phyloP scores from a whole-genome alignment of 2,113 vertebrate genomes.

The Marcusenius ussheri region DNA sequence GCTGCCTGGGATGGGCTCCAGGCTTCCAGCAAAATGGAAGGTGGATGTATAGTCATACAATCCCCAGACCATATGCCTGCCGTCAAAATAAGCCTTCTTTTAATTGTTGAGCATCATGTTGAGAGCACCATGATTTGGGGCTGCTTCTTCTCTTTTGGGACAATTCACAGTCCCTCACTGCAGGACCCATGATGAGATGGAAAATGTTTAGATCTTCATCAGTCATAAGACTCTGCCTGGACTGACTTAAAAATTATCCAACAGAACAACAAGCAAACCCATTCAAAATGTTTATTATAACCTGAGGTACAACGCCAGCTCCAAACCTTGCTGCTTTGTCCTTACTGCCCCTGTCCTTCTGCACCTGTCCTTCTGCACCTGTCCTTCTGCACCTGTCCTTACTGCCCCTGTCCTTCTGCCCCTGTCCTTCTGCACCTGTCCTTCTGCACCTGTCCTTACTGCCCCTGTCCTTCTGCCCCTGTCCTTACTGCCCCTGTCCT shows the following conservation, averaged over 20 bases:
- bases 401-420: neutral
- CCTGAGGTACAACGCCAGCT: neutral
- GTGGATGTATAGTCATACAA: neutral
- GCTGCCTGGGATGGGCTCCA: neutral
- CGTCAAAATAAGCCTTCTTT: neutral
- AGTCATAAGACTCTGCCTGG: neutral
- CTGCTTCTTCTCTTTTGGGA: neutral
- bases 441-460: neutral
- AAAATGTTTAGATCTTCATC: neutral
- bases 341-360: neutral
- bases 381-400: neutral
- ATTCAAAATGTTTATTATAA: neutral
- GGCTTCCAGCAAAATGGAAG: neutral
- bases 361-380: neutral
- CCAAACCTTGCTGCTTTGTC: neutral
- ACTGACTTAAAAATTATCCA: neutral
- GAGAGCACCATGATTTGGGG: neutral
- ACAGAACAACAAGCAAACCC: neutral
- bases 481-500: neutral
- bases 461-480: neutral
- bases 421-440: neutral
- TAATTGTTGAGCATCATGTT: neutral
- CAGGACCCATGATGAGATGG: neutral
- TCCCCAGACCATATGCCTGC: neutral
- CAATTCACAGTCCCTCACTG: neutral